Conservation (phyloP, 2,888 invertebrate species). For the Conistra vaccinii region DNA sequence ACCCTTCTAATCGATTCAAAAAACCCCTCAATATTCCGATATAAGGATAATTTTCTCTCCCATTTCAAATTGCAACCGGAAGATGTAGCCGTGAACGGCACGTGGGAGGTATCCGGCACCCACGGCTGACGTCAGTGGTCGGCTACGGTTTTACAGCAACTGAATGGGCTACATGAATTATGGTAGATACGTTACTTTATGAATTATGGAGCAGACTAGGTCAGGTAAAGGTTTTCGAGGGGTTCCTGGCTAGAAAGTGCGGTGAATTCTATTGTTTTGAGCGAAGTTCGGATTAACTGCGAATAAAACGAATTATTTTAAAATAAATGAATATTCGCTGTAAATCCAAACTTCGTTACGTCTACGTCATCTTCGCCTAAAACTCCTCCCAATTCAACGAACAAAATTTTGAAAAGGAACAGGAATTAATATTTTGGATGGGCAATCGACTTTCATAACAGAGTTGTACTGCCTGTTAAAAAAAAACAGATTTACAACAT, state of each 20-base stretch:
- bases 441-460: too few relatives aligned
- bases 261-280: neutral
- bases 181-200: slow-evolving; percentile 46
- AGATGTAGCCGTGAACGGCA: slow-evolving; percentile 32
- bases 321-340: too few relatives aligned
- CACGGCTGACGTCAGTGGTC: slow-evolving; percentile 59
- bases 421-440: too few relatives aligned
- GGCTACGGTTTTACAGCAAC: slow-evolving; percentile 55
- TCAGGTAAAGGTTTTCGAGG: slow-evolving; percentile 24
- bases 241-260: neutral
- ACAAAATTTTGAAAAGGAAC: too few relatives aligned
- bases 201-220: slow-evolving; percentile 57
- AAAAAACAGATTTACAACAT: neutral
- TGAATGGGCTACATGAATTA: slow-evolving; percentile 59
- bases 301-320: neutral
- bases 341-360: too few relatives aligned
- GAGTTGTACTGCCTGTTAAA: too few relatives aligned
- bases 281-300: neutral
- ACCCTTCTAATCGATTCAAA: slow-evolving; percentile 10
- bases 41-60: slow-evolving; percentile 51
- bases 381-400: too few relatives aligned
- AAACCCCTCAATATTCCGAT: slow-evolving; percentile 35
- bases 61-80: slow-evolving; percentile 61
- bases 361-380: too few relatives aligned
- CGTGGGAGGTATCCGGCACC: slow-evolving; percentile 66